Evolutionary conservation across 1,140 invertebrate genomes (phyloP).

Genomic region (Scaptodrosophila lebanonensis): DNA sequence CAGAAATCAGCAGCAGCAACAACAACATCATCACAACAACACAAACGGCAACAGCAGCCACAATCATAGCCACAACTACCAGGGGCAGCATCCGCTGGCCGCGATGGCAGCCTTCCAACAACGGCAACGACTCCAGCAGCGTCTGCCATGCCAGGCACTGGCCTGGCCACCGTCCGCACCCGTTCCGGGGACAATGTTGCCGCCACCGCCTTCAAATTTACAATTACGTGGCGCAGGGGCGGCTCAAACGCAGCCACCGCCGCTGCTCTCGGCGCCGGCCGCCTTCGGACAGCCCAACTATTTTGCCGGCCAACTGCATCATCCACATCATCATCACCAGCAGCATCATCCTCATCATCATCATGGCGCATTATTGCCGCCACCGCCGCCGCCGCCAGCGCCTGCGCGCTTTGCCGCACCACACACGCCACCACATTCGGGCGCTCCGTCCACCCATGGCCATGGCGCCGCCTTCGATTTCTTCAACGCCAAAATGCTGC

Average conservation of each 20-base stretch:
- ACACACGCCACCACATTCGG: conserved; percentile 27
- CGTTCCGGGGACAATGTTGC: conserved; percentile 48
- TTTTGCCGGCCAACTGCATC: conserved; percentile 31
- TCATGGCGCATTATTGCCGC: conserved; percentile 47
- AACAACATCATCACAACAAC: conserved; percentile 38
- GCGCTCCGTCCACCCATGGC: conserved; percentile 23
- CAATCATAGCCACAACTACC: conserved; percentile 11
- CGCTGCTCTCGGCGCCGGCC: conserved; percentile 26
- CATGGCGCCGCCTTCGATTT: conserved; percentile 56
- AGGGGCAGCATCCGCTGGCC: conserved; percentile 46
- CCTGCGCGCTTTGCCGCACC: conserved; percentile 25
- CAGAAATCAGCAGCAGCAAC: conserved; percentile 22
- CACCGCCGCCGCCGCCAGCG: conserved; percentile 43
- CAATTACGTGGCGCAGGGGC: conserved; percentile 28
- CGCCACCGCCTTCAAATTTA: conserved; percentile 36
- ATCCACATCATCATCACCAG: no score
- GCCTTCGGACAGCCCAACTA: conserved; percentile 9
- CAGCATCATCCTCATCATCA: no score
- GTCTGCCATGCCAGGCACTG: conserved; percentile 36
- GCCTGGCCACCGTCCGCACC: conserved; percentile 39
- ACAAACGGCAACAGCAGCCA: conserved; percentile 25
- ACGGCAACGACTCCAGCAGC: conserved; percentile 27
- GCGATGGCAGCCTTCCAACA: conserved; percentile 54
- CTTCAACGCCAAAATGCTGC: conserved; percentile 70
- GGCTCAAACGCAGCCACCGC: conserved; percentile 6